These are phyloP conservation scores for Heteromurus nitidus DNA, from an alignment of 2,888 invertebrate genomes.

Conservation along the genomic window DNA sequence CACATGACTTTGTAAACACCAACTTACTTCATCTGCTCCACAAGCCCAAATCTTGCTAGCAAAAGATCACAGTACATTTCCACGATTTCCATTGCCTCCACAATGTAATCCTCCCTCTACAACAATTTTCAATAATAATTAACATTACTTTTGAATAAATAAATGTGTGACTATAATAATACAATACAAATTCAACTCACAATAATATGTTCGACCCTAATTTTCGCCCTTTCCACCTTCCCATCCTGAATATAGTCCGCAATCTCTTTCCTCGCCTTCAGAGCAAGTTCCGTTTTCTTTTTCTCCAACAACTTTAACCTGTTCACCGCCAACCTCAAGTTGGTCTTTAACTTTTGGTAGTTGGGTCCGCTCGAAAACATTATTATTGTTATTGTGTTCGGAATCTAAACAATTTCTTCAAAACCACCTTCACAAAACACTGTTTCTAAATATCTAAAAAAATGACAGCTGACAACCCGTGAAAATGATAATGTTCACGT, in stretches of 20 bases:
- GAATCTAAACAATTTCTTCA: no score
- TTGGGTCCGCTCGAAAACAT: conserved; percentile 96
- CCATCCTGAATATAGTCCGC: conserved; percentile 94
- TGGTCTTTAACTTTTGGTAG: conserved; percentile 96
- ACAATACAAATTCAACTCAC: conserved; percentile 44
- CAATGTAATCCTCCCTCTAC: conserved; percentile 95
- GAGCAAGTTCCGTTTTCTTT: conserved; percentile 97
- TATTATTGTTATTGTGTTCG: no score
- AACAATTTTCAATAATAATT: conserved; percentile 3
- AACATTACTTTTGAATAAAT: not conserved
- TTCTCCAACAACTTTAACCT: conserved; percentile 96
- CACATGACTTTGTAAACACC: not conserved
- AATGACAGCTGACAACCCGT: no score
- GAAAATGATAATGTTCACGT: no score
- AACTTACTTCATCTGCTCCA: conserved; percentile 94
- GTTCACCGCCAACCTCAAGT: conserved; percentile 93
- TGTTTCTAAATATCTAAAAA: not conserved
- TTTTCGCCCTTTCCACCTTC: conserved; percentile 92
- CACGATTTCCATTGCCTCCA: conserved; percentile 98
- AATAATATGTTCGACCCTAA: conserved; percentile 98
- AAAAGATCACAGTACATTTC: conserved; percentile 99
- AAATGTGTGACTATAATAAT: not conserved
- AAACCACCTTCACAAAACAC: not conserved
- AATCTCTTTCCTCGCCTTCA: conserved; percentile 97
- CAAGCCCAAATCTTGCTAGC: conserved; percentile 95